Evolutionary conservation across 2,888 invertebrate species (phyloP).

Genomic region (Apodemia duryi): DNA sequence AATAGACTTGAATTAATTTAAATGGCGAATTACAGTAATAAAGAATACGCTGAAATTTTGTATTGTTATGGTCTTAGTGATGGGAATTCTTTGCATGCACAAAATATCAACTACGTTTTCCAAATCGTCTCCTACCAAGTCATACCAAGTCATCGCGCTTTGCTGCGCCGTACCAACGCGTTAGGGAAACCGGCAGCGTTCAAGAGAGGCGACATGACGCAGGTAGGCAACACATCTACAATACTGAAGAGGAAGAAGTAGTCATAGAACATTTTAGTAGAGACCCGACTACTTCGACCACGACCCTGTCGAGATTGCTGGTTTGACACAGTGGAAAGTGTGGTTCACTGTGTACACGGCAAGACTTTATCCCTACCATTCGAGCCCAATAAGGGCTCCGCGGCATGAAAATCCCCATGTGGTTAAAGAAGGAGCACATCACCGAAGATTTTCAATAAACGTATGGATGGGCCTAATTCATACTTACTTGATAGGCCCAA

Average conservation of each 20-base stretch:
- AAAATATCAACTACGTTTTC: conserved; percentile 4
- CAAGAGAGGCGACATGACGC: neutral
- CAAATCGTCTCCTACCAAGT: conserved; percentile 2
- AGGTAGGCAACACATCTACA: conserved; percentile 4
- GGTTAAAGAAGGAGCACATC: too few relatives aligned
- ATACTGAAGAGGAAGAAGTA: neutral
- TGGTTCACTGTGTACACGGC: too few relatives aligned
- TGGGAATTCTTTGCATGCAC: neutral
- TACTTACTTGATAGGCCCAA: too few relatives aligned
- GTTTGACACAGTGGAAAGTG: too few relatives aligned
- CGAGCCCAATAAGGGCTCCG: too few relatives aligned
- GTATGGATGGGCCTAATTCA: too few relatives aligned
- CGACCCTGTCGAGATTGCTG: too few relatives aligned
- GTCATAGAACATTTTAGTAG: neutral
- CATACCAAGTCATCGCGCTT: conserved; percentile 3
- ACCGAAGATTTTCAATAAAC: too few relatives aligned
- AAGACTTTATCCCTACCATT: too few relatives aligned
- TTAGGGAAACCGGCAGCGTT: neutral
- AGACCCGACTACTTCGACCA: too few relatives aligned
- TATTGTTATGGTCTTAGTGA: neutral
- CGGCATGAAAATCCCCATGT: too few relatives aligned
- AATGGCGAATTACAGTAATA: conserved; percentile 8
- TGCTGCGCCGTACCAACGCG: neutral
- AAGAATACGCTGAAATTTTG: conserved; percentile 1
- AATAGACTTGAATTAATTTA: conserved; percentile 5